phyloP scores from a whole-genome alignment of 1,140 invertebrate genomes.

The Diachasma alloeum region DNA sequence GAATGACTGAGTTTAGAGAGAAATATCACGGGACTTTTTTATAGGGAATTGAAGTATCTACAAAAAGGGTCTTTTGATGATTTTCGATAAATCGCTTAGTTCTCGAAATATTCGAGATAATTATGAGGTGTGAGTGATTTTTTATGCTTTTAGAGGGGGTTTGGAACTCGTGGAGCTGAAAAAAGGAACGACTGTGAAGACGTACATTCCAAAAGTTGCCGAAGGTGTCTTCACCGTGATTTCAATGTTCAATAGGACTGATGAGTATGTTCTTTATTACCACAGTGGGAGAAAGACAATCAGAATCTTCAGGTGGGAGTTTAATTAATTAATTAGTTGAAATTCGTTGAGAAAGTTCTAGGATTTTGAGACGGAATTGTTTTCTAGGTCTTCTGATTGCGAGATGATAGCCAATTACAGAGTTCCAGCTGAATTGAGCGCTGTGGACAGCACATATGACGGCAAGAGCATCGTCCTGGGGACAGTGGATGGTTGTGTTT shows the following conservation, averaged over 20 bases:
- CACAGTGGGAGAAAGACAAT: constrained; percentile 94
- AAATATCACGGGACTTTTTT: no score
- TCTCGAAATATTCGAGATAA: no score
- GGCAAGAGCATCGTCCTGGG: constrained; percentile 86
- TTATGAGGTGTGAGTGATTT: neutral
- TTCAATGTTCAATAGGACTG: constrained; percentile 91
- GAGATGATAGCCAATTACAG: constrained; percentile 92
- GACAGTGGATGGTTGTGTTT: constrained; percentile 92
- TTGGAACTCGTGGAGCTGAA: constrained; percentile 89
- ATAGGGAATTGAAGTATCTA: no score
- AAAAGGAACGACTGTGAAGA: constrained; percentile 82
- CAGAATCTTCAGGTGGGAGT: constrained; percentile 82
- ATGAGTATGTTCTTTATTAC: constrained; percentile 96
- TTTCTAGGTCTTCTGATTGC: constrained; percentile 80
- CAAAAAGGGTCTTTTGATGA: no score
- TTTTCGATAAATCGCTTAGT: no score
- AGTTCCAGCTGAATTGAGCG: constrained; percentile 89
- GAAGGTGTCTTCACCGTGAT: constrained; percentile 97
- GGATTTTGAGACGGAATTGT: neutral
- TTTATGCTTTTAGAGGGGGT: constrained; percentile 75
- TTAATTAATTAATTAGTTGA: neutral
- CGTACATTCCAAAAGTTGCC: constrained; percentile 90
- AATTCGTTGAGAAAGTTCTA: neutral
- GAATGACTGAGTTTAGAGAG: no score
- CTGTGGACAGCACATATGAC: constrained; percentile 83